These are phyloP conservation scores for Hydrolagus affinis DNA, from an alignment of 2,113 vertebrate genomes.

Conservation along the genomic window DNA sequence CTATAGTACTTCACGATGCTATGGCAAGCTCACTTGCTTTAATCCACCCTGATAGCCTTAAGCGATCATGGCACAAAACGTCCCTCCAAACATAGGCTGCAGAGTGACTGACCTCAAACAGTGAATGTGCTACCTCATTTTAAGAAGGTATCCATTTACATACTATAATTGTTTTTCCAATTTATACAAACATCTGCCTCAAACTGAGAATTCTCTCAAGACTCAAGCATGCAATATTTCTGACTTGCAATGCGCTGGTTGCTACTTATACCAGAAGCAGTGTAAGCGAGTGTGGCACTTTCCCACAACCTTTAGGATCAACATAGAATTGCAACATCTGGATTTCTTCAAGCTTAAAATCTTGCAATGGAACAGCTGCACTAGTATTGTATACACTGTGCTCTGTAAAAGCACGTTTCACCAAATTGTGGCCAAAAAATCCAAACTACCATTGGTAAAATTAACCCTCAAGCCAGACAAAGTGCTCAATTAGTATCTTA, in stretches of 20 bases:
- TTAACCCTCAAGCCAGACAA: background rate
- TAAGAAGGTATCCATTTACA: background rate
- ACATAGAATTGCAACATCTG: slow-evolving; percentile 11
- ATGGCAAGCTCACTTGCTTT: too few relatives aligned
- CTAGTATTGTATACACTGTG: background rate
- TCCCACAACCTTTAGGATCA: slow-evolving; percentile 30
- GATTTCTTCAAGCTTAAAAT: slow-evolving; percentile 16
- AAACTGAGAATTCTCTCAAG: background rate
- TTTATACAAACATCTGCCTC: background rate
- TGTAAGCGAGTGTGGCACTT: slow-evolving; percentile 3
- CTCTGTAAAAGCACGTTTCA: background rate
- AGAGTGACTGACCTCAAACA: too few relatives aligned
- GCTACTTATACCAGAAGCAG: slow-evolving; percentile 20
- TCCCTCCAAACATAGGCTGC: too few relatives aligned
- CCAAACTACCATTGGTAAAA: background rate
- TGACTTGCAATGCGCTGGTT: background rate
- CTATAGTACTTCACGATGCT: too few relatives aligned
- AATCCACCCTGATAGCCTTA: too few relatives aligned
- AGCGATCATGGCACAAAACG: too few relatives aligned
- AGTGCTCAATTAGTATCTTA: background rate
- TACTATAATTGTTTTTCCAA: background rate
- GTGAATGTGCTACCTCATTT: too few relatives aligned
- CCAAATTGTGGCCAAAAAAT: background rate
- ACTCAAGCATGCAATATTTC: background rate
- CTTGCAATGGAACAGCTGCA: background rate